Evolutionary conservation across 2,797 vertebrate genomes (phyloP).

Genomic region (Pitangus sulphuratus): DNA sequence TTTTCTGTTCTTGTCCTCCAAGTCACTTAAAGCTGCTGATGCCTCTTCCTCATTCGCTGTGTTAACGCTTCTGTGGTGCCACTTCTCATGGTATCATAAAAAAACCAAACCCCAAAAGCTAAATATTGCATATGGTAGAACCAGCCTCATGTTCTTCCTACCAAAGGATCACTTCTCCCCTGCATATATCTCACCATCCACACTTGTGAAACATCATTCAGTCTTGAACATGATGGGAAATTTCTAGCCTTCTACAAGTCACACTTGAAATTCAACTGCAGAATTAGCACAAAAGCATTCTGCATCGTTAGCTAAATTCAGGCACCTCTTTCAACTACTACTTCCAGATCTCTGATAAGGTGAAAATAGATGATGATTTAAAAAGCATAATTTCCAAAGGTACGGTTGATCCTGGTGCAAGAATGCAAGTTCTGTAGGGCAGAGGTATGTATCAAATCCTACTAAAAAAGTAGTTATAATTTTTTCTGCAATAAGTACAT

Average conservation of each 20-base stretch:
- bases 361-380: not conserved
- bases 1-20: not conserved
- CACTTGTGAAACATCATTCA: not conserved
- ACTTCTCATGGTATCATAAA: not conserved
- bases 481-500: not conserved
- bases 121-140: not conserved
- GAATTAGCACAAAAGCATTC: not conserved
- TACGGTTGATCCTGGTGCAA: not conserved
- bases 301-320: not conserved
- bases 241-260: not conserved
- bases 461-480: not conserved
- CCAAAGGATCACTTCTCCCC: not conserved
- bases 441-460: not conserved
- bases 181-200: not conserved
- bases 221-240: not conserved
- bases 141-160: not conserved
- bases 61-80: not conserved
- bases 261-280: not conserved
- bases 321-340: not conserved
- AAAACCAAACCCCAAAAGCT: not conserved
- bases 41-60: not conserved
- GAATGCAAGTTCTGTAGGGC: not conserved
- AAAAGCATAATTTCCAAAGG: not conserved
- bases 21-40: not conserved
- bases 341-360: not conserved